Evolutionary conservation across 1,140 invertebrate genomes (phyloP).

Genomic region (Lutraria rhynchaena): DNA sequence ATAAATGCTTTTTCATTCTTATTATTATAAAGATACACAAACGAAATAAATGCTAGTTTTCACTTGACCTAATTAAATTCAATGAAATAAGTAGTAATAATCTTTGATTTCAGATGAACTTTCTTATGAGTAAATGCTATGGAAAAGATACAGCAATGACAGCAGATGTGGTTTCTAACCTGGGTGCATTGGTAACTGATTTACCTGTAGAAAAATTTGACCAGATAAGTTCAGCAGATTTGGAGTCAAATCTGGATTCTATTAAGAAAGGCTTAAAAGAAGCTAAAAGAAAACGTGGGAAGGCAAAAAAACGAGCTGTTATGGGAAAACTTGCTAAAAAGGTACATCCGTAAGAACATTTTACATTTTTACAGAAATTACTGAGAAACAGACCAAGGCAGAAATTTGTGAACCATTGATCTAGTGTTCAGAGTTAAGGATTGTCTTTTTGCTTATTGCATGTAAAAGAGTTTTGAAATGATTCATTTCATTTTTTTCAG

Average conservation of each 20-base stretch:
- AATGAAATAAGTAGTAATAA: not conserved
- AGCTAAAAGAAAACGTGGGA: not conserved
- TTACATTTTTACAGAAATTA: too few species aligned
- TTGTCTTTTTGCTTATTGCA: not conserved
- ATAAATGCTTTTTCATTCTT: not conserved
- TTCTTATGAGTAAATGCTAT: conserved; percentile 5
- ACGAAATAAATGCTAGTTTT: not conserved
- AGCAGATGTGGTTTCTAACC: not conserved
- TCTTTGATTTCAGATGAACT: conserved; percentile 17
- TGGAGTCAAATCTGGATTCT: not conserved
- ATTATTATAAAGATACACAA: not conserved
- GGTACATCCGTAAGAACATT: too few species aligned
- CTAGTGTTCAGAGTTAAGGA: not conserved
- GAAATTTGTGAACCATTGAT: too few species aligned
- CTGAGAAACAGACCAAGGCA: too few species aligned
- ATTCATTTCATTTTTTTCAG: too few species aligned
- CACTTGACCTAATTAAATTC: not conserved
- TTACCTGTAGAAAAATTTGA: conserved; percentile 25
- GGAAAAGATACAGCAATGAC: not conserved
- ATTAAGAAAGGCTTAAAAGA: conserved; percentile 21
- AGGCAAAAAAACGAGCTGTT: not conserved
- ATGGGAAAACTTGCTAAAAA: conserved; percentile 33
- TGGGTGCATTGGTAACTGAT: conserved; percentile 10
- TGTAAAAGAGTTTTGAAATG: not conserved
- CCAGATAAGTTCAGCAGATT: conserved; percentile 9